These are phyloP conservation scores for Centroberyx gerrardi DNA, from an alignment of 2,797 vertebrate species.

Conservation along the genomic window DNA sequence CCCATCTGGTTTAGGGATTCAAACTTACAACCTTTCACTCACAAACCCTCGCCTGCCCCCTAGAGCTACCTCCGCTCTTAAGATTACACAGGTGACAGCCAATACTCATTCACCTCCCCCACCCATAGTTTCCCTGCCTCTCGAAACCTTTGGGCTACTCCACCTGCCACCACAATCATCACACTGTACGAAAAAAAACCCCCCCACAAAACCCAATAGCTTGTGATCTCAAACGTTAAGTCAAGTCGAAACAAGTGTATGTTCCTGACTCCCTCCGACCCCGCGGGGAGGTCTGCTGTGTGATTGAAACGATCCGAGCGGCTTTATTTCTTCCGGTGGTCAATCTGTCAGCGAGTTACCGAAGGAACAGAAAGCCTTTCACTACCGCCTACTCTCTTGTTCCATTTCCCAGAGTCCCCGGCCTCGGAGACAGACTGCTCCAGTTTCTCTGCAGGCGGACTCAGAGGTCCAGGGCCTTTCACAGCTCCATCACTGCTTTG, in stretches of 20 bases:
- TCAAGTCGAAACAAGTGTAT: conserved; percentile 33
- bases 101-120: not conserved
- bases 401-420: conserved; percentile 7
- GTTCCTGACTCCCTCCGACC: conserved; percentile 35
- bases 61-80: not conserved
- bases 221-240: conserved; percentile 37
- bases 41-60: not conserved
- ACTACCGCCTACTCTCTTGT: not conserved
- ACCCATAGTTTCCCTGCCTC: not conserved
- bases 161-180: conserved; percentile 6
- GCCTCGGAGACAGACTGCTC: conserved; percentile 12
- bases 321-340: conserved; percentile 32
- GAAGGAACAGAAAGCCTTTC: conserved; percentile 12
- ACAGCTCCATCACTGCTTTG: conserved; percentile 11
- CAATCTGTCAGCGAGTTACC: conserved; percentile 49
- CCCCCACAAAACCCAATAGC: not conserved
- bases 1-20: no score
- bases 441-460: conserved; percentile 13
- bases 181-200: conserved; percentile 7
- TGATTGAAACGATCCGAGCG: conserved; percentile 27
- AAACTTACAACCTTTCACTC: no score
- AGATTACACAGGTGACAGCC: not conserved
- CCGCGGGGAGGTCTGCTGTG: conserved; percentile 32
- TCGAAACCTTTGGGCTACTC: conserved; percentile 32
- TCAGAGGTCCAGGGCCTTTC: conserved; percentile 13